These are phyloP conservation scores for Eupsilia transversa DNA, from an alignment of 2,888 invertebrate genomes.

Conservation along the genomic window DNA sequence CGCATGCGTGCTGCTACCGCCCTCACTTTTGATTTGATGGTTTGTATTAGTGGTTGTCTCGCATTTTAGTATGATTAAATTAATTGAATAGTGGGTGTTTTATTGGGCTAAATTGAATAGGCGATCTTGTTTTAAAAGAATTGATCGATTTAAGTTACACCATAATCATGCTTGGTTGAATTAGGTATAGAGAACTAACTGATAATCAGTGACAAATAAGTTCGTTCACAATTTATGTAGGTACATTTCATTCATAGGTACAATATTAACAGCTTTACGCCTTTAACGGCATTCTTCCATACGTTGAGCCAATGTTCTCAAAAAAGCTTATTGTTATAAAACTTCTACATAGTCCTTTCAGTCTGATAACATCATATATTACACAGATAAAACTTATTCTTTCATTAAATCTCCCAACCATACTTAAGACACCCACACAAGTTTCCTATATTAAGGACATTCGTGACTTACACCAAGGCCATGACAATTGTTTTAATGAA, in stretches of 20 bases:
- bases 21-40: conserved; percentile 57
- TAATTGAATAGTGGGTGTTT: neutral
- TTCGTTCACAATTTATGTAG: neutral
- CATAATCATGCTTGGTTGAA: neutral
- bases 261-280: neutral
- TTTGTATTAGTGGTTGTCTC: conserved; percentile 52
- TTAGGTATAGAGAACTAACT: neutral
- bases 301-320: neutral
- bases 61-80: conserved; percentile 14
- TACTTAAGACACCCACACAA: conserved; percentile 37
- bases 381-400: conserved; percentile 26
- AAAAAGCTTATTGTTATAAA: neutral
- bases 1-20: conserved; percentile 69
- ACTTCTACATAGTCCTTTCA: neutral
- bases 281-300: neutral
- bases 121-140: neutral
- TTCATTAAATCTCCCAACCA: conserved; percentile 37
- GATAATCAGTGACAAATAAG: neutral
- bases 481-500: conserved; percentile 78
- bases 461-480: conserved; percentile 81
- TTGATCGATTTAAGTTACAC: neutral
- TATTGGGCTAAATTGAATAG: neutral
- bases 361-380: neutral
- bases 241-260: neutral
- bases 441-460: conserved; percentile 62